Conservation (phyloP, 2,888 invertebrate genomes). For the Odontocolon sp. region DNA sequence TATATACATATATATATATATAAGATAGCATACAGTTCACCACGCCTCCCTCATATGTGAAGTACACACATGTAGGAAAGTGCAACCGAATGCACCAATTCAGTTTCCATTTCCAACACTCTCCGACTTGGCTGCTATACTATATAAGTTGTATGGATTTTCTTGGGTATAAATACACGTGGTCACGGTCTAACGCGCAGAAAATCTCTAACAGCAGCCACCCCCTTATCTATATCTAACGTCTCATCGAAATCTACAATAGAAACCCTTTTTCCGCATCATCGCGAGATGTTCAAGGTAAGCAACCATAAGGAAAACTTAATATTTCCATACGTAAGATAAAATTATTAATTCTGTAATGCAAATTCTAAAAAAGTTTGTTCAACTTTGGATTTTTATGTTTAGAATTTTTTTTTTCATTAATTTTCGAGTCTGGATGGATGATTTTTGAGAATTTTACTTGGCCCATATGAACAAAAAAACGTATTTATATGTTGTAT, state of each 20-base stretch:
- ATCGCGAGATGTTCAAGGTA: conserved; percentile 55
- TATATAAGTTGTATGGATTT: conserved; percentile 42
- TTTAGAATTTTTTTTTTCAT: too few relatives aligned
- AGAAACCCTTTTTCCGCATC: not conserved
- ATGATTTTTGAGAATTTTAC: too few relatives aligned
- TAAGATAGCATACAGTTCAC: conserved; percentile 38
- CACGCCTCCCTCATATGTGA: conserved; percentile 33
- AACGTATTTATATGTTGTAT: too few relatives aligned
- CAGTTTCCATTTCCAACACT: conserved; percentile 52
- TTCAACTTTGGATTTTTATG: too few relatives aligned
- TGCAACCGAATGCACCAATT: conserved; percentile 57
- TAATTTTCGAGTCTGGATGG: too few relatives aligned
- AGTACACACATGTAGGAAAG: conserved; percentile 19
- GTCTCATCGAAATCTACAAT: not conserved
- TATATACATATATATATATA: conserved; percentile 1
- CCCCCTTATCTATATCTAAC: conserved; percentile 45
- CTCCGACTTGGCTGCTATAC: conserved; percentile 36
- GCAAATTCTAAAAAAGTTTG: too few relatives aligned
- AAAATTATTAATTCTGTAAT: too few relatives aligned
- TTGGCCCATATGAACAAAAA: too few relatives aligned
- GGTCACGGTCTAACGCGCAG: conserved; percentile 53
- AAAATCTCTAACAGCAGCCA: conserved; percentile 50
- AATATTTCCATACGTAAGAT: too few relatives aligned
- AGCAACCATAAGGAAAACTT: too few relatives aligned
- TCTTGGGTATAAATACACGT: conserved; percentile 61